Evolutionary conservation across 2,113 vertebrate genomes (phyloP).

Genomic region (Atractosteus spatula): DNA sequence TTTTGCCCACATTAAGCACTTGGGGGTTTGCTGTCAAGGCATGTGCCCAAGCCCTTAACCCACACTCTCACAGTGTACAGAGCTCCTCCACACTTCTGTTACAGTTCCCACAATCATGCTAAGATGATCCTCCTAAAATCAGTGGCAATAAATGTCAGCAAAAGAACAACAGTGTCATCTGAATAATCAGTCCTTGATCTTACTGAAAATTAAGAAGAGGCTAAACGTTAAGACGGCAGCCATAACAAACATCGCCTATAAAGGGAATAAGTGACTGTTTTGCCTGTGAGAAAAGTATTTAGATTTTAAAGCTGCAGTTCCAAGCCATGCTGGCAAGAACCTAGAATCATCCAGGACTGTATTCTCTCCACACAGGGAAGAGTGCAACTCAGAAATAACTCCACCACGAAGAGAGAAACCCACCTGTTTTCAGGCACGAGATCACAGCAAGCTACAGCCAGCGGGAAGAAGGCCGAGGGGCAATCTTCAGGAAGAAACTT

Average conservation of each 20-base stretch:
- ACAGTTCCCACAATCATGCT: not conserved
- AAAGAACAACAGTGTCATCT: too few species aligned
- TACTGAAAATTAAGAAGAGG: too few species aligned
- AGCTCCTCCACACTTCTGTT: not conserved
- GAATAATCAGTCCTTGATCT: too few species aligned
- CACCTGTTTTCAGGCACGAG: constrained; percentile 89
- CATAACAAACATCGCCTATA: not conserved
- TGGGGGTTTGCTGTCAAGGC: too few species aligned
- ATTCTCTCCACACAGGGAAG: not conserved
- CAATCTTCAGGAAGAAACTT: constrained; percentile 93
- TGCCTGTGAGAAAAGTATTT: not conserved
- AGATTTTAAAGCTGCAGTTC: not conserved
- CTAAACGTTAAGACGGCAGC: too few species aligned
- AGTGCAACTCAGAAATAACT: too few species aligned
- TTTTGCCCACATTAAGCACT: not conserved
- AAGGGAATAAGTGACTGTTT: not conserved
- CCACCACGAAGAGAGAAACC: constrained; percentile 17
- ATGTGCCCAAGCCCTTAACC: too few species aligned
- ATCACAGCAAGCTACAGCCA: constrained; percentile 89
- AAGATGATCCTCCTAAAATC: not conserved
- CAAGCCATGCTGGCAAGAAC: not conserved
- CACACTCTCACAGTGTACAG: not conserved
- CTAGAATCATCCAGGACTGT: not conserved
- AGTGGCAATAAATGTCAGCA: not conserved
- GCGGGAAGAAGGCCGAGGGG: constrained; percentile 87